phyloP scores from a whole-genome alignment of 2,888 invertebrate genomes.

The Cerastis leucographa region DNA sequence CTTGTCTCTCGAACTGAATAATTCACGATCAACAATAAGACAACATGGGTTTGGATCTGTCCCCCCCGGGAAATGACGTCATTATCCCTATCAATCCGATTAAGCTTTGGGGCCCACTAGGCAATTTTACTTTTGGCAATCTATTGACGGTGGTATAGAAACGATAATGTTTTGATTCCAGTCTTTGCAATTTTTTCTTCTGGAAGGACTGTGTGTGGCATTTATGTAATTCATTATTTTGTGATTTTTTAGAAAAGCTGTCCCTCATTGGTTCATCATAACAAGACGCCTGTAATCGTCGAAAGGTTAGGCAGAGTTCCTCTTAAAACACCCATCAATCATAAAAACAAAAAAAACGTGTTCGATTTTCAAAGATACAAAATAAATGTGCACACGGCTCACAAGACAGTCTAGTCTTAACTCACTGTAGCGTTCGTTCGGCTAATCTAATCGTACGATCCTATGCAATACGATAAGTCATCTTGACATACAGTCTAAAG shows the following conservation, averaged over 20 bases:
- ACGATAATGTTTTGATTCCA: slow-evolving; percentile 50
- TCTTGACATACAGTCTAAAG: slow-evolving; percentile 43
- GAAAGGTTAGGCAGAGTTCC: no score
- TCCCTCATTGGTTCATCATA: no score
- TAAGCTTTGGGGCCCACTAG: slow-evolving; percentile 55
- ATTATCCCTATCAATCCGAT: slow-evolving; percentile 62
- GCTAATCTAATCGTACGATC: slow-evolving; percentile 51
- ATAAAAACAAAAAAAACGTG: neutral
- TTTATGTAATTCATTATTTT: slow-evolving; percentile 2
- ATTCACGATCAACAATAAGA: slow-evolving; percentile 56
- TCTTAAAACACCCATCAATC: no score
- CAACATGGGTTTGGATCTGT: slow-evolving; percentile 43
- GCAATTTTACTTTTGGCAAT: slow-evolving; percentile 60
- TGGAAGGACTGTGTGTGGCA: neutral
- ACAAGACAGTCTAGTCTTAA: neutral
- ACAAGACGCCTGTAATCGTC: no score
- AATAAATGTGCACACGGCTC: neutral
- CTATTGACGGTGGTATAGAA: slow-evolving; percentile 34
- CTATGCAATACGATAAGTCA: slow-evolving; percentile 46
- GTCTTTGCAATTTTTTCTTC: slow-evolving; percentile 9
- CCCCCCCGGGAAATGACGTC: slow-evolving; percentile 45
- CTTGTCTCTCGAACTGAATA: slow-evolving; percentile 42
- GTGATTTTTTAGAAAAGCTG: no score
- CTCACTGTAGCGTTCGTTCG: slow-evolving; percentile 24
- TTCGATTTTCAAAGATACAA: neutral